Evolutionary conservation across 2,113 vertebrate genomes (phyloP), one percentile per base, ranked within the genome.

Genomic region (Hippocampus abdominalis): DNA sequence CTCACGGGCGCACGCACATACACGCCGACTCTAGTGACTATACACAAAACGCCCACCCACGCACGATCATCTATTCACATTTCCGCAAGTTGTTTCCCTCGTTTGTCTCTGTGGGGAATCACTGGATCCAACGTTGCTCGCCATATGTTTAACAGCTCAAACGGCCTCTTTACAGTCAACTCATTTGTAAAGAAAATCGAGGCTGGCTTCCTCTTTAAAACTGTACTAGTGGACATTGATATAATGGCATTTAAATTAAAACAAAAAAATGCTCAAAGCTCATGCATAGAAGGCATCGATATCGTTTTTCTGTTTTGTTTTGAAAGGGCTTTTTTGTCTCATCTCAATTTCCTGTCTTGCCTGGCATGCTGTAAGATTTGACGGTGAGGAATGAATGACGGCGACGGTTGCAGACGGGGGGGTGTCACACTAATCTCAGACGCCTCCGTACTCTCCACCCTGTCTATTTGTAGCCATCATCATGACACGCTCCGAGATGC

Each of bases 361-460:
- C 66, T 54, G 81, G 77, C 81, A 86, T 15, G 53, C 74, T 74
- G 84, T 70, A 72, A 67, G 74, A 81, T 71, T 74, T 77, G 71
- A 20, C 49, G 59, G 64, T 40, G 57, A 74, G 69, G 84, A 89
- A 91, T 89, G 84, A 89, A 91, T 89, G 86, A 69, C 66, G 84
- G 63, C 71, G 74, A 91, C 82, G 78, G 73, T 64, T 69, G 62
- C 71, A 74, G 79, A 76, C 79, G 29, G 29, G 29, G 29, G 68
- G 70, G 69, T 77, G 73, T 71, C 69, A 72, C 65, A 77, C 91
- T 92, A 93, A 92, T 88, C 84, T 91, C 90, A 90, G 91, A 78
- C 68, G 54, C 46, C 62, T 76, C 78, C 59, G 76, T 85, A 79
- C 85, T 85, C 77, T 54, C 12, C 48, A 51, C 64, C 64, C 53